phyloP scores from a whole-genome alignment of 2,113 vertebrate species.

The Cygnus buccinator region DNA sequence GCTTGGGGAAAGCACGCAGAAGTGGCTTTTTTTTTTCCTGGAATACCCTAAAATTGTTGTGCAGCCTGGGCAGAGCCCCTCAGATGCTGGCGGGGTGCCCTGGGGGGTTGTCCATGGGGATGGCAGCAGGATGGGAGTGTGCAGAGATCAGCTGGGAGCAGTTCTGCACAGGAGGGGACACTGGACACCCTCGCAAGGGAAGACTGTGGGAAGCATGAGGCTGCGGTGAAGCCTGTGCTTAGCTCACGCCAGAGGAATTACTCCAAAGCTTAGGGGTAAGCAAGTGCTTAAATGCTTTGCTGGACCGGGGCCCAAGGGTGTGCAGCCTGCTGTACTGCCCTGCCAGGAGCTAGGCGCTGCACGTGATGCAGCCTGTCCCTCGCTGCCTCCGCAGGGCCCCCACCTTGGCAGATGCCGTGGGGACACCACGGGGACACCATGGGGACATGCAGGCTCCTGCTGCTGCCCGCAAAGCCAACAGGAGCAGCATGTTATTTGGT shows the following conservation, averaged over 20 bases:
- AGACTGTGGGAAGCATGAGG: background rate
- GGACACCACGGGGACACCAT: background rate
- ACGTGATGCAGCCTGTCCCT: background rate
- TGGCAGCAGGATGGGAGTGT: background rate
- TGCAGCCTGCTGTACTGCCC: background rate
- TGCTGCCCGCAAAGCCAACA: fast-evolving
- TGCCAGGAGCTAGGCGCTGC: background rate
- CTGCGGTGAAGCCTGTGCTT: fast-evolving
- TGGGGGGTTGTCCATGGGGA: fast-evolving
- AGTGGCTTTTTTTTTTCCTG: background rate
- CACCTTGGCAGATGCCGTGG: background rate
- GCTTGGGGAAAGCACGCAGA: background rate
- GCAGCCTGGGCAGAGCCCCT: background rate
- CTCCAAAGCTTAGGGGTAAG: constrained; percentile 4
- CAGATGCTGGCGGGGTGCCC: fast-evolving
- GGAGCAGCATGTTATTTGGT: background rate
- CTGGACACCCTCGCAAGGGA: fast-evolving
- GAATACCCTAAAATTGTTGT: background rate
- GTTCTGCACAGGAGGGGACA: fast-evolving
- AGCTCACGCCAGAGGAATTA: background rate
- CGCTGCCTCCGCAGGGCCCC: background rate
- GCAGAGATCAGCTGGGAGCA: background rate
- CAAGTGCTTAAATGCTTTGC: background rate
- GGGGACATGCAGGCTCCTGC: background rate
- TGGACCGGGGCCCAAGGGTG: fast-evolving